A percentile compares a stretch with the other conserved stretches of the same genome.
Conservation (phyloP, 2,888 invertebrate species). For the Ditula angustiorana region DNA sequence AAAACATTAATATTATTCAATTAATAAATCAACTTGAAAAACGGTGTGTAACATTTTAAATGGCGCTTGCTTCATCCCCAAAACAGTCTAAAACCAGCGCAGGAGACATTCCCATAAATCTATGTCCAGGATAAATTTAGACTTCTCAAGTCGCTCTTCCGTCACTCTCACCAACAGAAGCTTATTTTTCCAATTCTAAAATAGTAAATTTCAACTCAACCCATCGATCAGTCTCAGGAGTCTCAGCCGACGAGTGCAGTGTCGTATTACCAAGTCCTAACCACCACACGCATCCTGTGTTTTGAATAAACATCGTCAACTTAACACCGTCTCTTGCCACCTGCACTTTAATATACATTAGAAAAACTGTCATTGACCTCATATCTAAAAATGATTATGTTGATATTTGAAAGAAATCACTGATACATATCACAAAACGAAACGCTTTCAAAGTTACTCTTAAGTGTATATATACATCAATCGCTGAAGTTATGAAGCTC, state of each 20-base stretch:
- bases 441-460: no score
- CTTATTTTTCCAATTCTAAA: constrained; percentile 11
- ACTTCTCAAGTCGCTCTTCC: background rate
- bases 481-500: no score
- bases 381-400: no score
- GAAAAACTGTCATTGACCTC: background rate
- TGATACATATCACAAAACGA: no score
- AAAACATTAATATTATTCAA: no score
- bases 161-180: constrained; percentile 1
- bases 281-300: constrained; percentile 62
- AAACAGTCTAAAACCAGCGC: background rate
- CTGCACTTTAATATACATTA: background rate
- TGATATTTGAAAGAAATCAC: no score
- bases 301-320: constrained; percentile 49
- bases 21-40: no score
- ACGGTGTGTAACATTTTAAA: background rate
- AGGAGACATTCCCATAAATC: constrained; percentile 12
- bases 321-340: constrained; percentile 41
- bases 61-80: background rate
- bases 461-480: no score
- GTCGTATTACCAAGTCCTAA: constrained; percentile 50
- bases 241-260: constrained; percentile 40
- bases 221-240: constrained; percentile 26
- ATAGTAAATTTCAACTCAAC: constrained; percentile 13
- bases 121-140: constrained; percentile 6